Conservation (phyloP, 2,888 invertebrate species). For the Drosophila crucigera region DNA sequence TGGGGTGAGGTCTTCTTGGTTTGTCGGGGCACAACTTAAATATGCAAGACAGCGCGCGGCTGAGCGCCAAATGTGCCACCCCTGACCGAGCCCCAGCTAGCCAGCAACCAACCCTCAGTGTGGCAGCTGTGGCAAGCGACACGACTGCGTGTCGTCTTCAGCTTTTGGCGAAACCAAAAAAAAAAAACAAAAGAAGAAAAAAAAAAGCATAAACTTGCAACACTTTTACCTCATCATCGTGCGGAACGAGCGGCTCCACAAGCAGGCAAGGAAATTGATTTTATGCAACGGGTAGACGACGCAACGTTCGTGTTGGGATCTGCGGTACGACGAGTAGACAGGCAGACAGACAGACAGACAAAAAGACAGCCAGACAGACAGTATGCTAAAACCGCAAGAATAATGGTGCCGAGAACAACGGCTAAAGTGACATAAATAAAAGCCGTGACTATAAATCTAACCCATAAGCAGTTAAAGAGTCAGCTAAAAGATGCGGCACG, state of each 20-base stretch:
- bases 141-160: conserved; percentile 6
- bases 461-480: conserved; percentile 75
- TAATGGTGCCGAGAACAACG: conserved; percentile 44
- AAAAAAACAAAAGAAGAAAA: neutral
- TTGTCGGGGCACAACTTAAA: conserved; percentile 53
- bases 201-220: conserved; percentile 60
- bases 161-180: neutral
- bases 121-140: conserved; percentile 40
- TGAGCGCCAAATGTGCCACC: conserved; percentile 72
- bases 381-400: conserved; percentile 40
- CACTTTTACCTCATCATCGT: conserved; percentile 75
- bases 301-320: conserved; percentile 17
- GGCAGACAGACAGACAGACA: neutral
- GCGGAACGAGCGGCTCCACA: conserved; percentile 25
- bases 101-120: conserved; percentile 23
- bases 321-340: neutral
- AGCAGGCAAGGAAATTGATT: conserved; percentile 69
- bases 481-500: conserved; percentile 68
- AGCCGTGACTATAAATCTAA: conserved; percentile 77
- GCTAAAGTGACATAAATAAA: conserved; percentile 76
- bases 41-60: conserved; percentile 72
- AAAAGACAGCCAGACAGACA: neutral
- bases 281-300: conserved; percentile 63
- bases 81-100: neutral
- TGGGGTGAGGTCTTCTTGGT: neutral